Evolutionary conservation across 2,888 invertebrate genomes (phyloP), one percentile per base, ranked within the genome.

Genomic region (Apoda limacodes): DNA sequence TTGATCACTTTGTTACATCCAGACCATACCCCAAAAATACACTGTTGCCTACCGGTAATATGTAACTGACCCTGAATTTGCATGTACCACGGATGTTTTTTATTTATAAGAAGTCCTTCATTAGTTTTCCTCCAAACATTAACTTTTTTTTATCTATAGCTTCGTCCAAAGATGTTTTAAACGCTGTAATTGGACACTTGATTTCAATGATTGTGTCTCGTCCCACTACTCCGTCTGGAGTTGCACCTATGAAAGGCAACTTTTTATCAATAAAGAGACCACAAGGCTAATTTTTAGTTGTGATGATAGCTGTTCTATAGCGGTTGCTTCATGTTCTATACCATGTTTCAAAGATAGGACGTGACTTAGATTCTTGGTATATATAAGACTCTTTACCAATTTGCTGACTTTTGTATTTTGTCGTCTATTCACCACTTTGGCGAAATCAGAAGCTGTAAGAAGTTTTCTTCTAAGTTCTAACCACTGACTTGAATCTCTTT

Each of bases 401-500:
- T 21, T 29, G 11, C 13, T 25, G 11, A 24, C 34, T 17, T 15
- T 34, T 3, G 28, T 33, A 10, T 28, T 28, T 9, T 25, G 22
- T 7, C 31, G 28, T 20, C 34, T 39, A 33, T 44, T 44, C 1
- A 39, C 22, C n/a, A 44, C 25, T 13, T 25, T 25, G 4, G 32
- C 42, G 29, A 46, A 42, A 22, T 40, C 40, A 3, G 42, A 46
- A 1, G 46, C 44, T 3, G 42, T 46, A 9, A 45, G 17, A 9
- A 43, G 5, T 2, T 28, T 34, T 6, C 40, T 13, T 10, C 42
- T 23, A 5, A 45, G 15, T 20, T 47, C 41, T 9, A 47, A 7
- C 42, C 43, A 45, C 12, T 43, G 37, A 7, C 42, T 26, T 6
- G 21, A 27, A 22, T 31, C 31, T 4, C 37, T 30, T 38, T 46